Evolutionary conservation across 2,797 vertebrate genomes (phyloP).

Genomic region (Malacoraja senta): DNA sequence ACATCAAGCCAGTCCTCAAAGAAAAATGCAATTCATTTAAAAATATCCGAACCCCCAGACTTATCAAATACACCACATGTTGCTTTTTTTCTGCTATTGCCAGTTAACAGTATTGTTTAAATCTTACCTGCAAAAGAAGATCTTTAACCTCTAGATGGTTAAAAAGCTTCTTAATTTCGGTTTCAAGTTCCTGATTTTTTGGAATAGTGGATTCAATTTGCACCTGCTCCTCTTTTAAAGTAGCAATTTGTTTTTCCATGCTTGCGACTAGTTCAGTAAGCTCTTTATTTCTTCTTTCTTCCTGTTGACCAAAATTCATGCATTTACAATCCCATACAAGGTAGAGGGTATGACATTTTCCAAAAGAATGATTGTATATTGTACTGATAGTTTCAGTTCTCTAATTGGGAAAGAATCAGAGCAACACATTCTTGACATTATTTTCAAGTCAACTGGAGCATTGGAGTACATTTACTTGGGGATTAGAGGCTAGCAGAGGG

Average conservation of each 20-base stretch:
- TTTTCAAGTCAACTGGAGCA: background rate
- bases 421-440: background rate
- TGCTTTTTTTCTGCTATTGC: background rate
- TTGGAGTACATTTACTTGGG: background rate
- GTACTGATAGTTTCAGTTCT: background rate
- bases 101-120: background rate
- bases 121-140: background rate
- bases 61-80: background rate
- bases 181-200: background rate
- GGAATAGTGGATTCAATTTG: background rate
- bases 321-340: background rate
- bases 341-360: background rate
- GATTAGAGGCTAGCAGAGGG: background rate
- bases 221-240: background rate
- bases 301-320: background rate
- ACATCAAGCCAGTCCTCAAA: background rate
- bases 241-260: conserved; percentile 5
- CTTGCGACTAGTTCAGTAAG: background rate
- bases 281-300: background rate
- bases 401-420: background rate
- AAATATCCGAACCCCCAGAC: background rate
- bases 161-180: background rate
- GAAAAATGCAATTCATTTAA: background rate
- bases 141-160: conserved; percentile 1
- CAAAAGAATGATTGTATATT: background rate